These are phyloP conservation scores for Montifringilla adamsi DNA, from an alignment of 2,113 vertebrate species.

Conservation along the genomic window DNA sequence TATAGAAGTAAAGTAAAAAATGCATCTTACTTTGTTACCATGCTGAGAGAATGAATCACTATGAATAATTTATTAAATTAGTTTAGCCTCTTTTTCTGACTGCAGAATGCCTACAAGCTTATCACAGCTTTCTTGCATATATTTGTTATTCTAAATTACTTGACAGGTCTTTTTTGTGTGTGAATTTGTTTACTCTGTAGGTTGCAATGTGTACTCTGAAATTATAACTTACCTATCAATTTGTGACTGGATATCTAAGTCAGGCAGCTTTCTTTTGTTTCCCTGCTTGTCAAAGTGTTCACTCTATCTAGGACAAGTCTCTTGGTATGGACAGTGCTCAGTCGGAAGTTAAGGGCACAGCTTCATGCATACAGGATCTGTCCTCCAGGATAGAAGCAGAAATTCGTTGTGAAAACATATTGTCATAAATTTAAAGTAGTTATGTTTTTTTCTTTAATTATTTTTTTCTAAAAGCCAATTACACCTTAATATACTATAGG, in stretches of 20 bases:
- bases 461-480: not conserved
- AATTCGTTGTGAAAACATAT: not conserved
- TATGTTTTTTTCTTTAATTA: not conserved
- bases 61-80: constrained; percentile 46
- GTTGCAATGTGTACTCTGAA: not conserved
- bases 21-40: not conserved
- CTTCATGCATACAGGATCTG: not conserved
- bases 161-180: not conserved
- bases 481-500: not conserved
- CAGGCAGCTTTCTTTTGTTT: not conserved
- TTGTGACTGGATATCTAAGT: not conserved
- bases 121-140: not conserved
- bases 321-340: not conserved
- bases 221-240: not conserved
- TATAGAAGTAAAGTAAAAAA: not conserved
- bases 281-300: not conserved
- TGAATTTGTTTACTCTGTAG: constrained; percentile 23
- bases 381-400: not conserved
- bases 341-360: not conserved
- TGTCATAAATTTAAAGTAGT: not conserved
- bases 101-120: constrained; percentile 2
- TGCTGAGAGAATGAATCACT: constrained; percentile 13
- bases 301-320: not conserved
- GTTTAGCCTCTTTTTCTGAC: constrained; percentile 11
- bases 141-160: constrained; percentile 44